Base-by-base conservation (phyloP, 2,113 vertebrate species). In the Dasyprocta punctata region DNA sequence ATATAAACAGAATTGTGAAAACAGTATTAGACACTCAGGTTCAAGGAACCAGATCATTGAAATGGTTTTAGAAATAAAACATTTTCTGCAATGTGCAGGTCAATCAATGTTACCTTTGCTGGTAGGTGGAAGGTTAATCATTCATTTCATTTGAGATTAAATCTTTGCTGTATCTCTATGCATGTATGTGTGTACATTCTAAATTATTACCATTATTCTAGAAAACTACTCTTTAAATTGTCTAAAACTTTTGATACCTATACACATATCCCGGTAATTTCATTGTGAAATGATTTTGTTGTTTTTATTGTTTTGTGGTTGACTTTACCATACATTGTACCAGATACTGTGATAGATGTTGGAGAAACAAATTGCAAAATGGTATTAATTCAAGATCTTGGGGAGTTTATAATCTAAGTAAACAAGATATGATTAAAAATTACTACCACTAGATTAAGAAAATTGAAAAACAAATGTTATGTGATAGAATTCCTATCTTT, bases 371-470 rank as follows among this genome's bases (percentile, higher is more conserved):
- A 89, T 93, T 77, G 13, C 7, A 77, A 86, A 17, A 60, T 41
- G 24, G 49, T 58, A 28, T 60, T 83, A 84, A 95, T 54, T 54
- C 28, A 20, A 44, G 6, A 44, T 93, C 67, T 93, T 77, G 95
- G 49, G 54, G 13, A 13, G 24, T 19, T 90, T 95, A 77, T 69
- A 90, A 80, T 82, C 38, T 73, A 61, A 33, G 33, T 82, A 82
- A 82, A 82, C 67, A 90, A 61, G 12, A 63, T 73, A 63, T 61
- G 36, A 61, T 90, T 96, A 61, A 90, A 89, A 94, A 73, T 90
- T 28, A 73, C 20, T 90, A 19, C 95, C 22, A 84, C 87, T 87
- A 87, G 24, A 84, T 81, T 87, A 77, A 93, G 16, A 56, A 78
- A 95, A 75, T 33, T 60, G n/a, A 41, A 78, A 83, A 86, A 44